Evolutionary conservation across 2,797 vertebrate genomes (phyloP), one percentile per base, ranked within the genome.

Genomic region (Sebastes iracundus): DNA sequence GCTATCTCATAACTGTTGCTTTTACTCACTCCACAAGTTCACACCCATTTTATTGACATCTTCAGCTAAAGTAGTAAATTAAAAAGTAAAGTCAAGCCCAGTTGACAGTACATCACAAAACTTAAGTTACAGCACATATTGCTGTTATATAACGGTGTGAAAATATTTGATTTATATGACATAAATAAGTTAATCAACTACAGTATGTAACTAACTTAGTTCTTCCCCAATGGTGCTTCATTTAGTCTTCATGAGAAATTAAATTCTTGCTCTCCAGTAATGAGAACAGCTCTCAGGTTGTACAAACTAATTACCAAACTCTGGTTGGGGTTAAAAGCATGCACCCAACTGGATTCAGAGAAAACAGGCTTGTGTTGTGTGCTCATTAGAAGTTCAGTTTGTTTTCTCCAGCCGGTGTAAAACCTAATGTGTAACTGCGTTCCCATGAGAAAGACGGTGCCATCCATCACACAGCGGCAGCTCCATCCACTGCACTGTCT

Each of bases 401-500:
- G 25, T 35, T 65, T 80, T 84, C 80, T 77, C 9, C 55, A 72
- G 78, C 42, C 23, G 2, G 72, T 72, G 63, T 67, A 33, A 75
- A 87, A 68, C 67, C 32, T 55, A 71, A 80, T 88, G 77, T 88
- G 85, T 88, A 80, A 86, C 89, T 88, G 59, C 65, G 88, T 92
- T 94, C 93, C 93, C 94, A 93, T 88, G 94, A 92, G 93, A 92
- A 93, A 87, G 75, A 76, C 27, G 82, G 80, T 80, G 86, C 85
- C 81, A 94, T 94, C 87, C 86, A 94, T 95, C 93, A 95, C 80
- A 32, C 80, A 81, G 81, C 81, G 30, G 84, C 14, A 65, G 88
- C 80, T 86, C 59, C 81, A 81, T 85, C 82, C 87, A 22, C 72
- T 52, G 64, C 86, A 23, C 88, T 82, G 81, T 86, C 81, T 79